A percentile compares a stretch with the other conserved stretches of the same genome.
Evolutionary conservation across 1,140 invertebrate species (phyloP).

Genomic region (Dendroctonus ponderosae): DNA sequence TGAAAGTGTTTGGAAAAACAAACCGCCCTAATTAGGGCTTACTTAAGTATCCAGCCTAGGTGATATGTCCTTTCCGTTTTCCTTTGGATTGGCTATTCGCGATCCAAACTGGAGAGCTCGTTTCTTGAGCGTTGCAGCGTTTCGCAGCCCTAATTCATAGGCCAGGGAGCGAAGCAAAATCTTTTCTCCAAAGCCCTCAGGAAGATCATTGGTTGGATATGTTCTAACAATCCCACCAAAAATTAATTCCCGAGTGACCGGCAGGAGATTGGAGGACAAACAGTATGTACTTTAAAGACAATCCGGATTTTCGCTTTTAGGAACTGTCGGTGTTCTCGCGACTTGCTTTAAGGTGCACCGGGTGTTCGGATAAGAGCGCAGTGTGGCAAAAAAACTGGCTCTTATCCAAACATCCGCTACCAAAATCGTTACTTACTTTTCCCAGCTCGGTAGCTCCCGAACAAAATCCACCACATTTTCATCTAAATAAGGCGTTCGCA

Average conservation of each 20-base stretch:
- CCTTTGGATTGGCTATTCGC: slow-evolving; percentile 87
- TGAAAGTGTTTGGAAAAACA: neutral
- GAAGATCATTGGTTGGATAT: slow-evolving; percentile 61
- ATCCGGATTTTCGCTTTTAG: too few relatives aligned
- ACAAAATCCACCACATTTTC: slow-evolving; percentile 81
- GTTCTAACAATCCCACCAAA: slow-evolving; percentile 56
- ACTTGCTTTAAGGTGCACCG: too few relatives aligned
- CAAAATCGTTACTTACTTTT: slow-evolving; percentile 61
- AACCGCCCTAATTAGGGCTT: too few relatives aligned
- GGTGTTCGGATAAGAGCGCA: too few relatives aligned
- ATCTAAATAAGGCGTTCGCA: slow-evolving; percentile 91
- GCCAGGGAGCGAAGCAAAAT: slow-evolving; percentile 81
- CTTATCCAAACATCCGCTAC: too few relatives aligned
- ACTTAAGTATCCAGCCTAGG: slow-evolving; percentile 39
- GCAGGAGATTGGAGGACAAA: neutral
- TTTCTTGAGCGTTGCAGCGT: slow-evolving; percentile 75
- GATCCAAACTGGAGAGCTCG: slow-evolving; percentile 98
- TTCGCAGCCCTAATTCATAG: slow-evolving; percentile 65
- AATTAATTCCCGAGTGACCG: neutral
- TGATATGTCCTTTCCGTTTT: slow-evolving; percentile 81
- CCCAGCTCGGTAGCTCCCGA: slow-evolving; percentile 66
- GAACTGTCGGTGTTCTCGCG: too few relatives aligned
- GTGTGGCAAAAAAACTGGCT: too few relatives aligned
- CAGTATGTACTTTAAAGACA: too few relatives aligned
- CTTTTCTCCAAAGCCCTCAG: slow-evolving; percentile 89